Conservation (phyloP, 2,113 vertebrate genomes). For the Tauraco erythrolophus region DNA sequence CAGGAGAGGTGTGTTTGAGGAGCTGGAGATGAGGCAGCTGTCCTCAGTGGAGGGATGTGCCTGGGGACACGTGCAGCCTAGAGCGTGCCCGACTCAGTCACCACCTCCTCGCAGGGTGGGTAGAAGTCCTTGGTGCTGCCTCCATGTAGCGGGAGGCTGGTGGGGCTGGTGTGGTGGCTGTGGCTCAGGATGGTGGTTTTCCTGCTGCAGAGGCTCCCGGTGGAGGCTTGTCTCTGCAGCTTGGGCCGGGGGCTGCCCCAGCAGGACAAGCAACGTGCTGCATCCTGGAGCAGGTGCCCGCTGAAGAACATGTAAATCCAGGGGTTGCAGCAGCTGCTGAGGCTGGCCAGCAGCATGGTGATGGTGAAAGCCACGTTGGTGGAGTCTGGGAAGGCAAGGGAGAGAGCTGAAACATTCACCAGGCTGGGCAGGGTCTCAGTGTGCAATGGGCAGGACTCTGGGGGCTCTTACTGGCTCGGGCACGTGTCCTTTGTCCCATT, state of each 20-base stretch:
- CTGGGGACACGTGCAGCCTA: background rate
- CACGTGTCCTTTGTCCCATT: rapidly evolving
- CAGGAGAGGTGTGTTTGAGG: background rate
- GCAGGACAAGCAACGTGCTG: conserved; percentile 27
- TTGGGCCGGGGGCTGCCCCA: background rate
- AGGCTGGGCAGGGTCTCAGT: background rate
- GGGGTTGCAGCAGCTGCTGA: conserved; percentile 86
- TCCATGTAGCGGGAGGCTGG: background rate
- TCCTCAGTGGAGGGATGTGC: background rate
- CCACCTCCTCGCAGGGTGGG: conserved; percentile 6
- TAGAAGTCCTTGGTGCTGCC: background rate
- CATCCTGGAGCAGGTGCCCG: conserved; percentile 61
- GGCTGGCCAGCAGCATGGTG: conserved; percentile 83
- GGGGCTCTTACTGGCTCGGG: background rate
- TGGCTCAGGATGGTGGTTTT: conserved; percentile 72
- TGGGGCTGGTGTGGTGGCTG: background rate
- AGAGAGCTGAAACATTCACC: rapidly evolving
- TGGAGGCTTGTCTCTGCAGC: conserved; percentile 58
- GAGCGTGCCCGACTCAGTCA: conserved; percentile 41
- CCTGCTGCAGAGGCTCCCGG: conserved; percentile 73
- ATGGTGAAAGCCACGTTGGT: conserved; percentile 78
- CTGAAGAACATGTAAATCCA: conserved; percentile 86
- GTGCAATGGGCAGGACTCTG: rapidly evolving
- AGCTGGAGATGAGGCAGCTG: background rate
- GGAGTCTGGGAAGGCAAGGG: conserved; percentile 71